A percentile compares a stretch with the other conserved stretches of the same genome.
These are phyloP conservation scores for Hippoglossus hippoglossus DNA, from an alignment of 2,797 vertebrate species.

Conservation along the genomic window DNA sequence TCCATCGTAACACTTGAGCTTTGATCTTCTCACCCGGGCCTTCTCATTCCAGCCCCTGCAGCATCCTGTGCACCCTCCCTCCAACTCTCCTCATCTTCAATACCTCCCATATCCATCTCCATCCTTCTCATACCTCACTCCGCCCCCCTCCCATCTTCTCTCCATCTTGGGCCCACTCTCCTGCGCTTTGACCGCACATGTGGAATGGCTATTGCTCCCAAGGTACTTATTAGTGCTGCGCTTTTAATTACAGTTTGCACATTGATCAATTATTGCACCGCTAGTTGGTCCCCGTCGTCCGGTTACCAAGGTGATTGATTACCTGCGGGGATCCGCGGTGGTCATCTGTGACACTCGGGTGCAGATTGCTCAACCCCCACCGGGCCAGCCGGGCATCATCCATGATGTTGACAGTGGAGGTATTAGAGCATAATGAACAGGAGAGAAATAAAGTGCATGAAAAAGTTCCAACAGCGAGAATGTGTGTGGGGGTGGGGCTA, in stretches of 20 bases:
- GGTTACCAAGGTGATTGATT: constrained; percentile 76
- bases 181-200: constrained; percentile 26
- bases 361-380: constrained; percentile 61
- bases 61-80: constrained; percentile 46
- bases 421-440: constrained; percentile 54
- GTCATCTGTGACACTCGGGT: constrained; percentile 74
- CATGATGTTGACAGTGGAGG: constrained; percentile 52
- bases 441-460: constrained; percentile 20
- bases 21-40: constrained; percentile 77
- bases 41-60: constrained; percentile 64
- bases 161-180: constrained; percentile 27
- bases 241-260: constrained; percentile 83
- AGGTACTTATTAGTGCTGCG: constrained; percentile 69
- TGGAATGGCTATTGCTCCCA: constrained; percentile 68
- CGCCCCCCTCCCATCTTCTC: constrained; percentile 9
- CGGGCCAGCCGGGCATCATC: constrained; percentile 44
- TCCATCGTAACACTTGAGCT: constrained; percentile 76
- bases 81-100: constrained; percentile 68
- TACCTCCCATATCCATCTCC: constrained; percentile 67
- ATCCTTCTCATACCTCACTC: constrained; percentile 50
- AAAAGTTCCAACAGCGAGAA: constrained; percentile 12
- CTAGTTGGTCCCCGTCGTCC: constrained; percentile 69
- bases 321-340: constrained; percentile 52
- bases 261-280: constrained; percentile 78
- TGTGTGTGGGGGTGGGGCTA: not conserved